Evolutionary conservation across 2,113 vertebrate species (phyloP).

Genomic region (Buteo buteo): DNA sequence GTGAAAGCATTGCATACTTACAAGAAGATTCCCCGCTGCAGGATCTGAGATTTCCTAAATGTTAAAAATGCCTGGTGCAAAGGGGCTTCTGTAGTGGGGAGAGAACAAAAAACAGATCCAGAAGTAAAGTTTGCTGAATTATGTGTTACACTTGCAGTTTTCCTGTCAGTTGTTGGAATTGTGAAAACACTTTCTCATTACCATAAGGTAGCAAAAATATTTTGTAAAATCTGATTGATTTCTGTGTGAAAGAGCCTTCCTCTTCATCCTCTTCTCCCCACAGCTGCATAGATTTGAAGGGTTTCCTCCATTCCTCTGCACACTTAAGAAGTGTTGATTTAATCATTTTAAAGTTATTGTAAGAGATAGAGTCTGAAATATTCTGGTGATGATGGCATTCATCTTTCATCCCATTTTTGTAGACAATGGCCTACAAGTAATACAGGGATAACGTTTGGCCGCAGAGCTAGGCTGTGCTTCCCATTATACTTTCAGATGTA

Average conservation of each 20-base stretch:
- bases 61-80: not conserved
- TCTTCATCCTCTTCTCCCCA: not conserved
- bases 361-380: not conserved
- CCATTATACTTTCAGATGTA: not conserved
- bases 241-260: not conserved
- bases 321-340: not conserved
- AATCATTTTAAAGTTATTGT: not conserved
- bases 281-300: not conserved
- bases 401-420: not conserved
- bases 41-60: not conserved
- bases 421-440: not conserved
- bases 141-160: not conserved
- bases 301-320: not conserved
- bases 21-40: not conserved
- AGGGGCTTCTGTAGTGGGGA: not conserved
- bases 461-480: not conserved
- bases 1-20: not conserved
- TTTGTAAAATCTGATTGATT: not conserved
- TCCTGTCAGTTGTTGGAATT: not conserved
- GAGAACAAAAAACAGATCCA: not conserved
- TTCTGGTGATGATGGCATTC: not conserved
- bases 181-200: not conserved
- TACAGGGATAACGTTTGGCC: fast-evolving
- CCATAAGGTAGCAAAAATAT: not conserved
- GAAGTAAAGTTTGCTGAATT: not conserved